A percentile compares a stretch with the other conserved stretches of the same genome.
Conservation (phyloP, 2,888 invertebrate species). For the Cheiracanthium punctorium region DNA sequence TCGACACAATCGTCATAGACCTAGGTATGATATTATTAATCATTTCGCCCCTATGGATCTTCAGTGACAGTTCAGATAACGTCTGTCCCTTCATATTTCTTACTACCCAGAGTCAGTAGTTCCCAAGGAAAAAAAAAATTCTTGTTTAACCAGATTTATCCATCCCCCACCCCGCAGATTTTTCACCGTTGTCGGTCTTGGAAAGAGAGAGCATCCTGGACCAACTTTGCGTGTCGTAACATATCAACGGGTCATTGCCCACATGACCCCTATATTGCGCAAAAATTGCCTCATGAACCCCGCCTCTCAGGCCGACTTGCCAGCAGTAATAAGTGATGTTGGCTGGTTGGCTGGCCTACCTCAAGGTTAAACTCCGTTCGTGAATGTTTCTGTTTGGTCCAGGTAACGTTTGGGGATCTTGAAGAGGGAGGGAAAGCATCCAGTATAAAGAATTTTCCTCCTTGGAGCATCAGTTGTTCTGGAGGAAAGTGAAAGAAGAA, state of each 20-base stretch:
- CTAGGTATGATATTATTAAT: not conserved
- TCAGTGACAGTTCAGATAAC: not conserved
- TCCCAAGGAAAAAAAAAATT: not conserved
- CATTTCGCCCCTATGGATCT: not conserved
- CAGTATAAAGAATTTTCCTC: too few species aligned
- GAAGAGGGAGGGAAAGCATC: not conserved
- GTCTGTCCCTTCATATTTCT: not conserved
- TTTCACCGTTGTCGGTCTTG: not conserved
- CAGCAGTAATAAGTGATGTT: conserved; percentile 36
- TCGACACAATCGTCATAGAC: too few species aligned
- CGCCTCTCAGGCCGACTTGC: not conserved
- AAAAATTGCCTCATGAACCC: conserved; percentile 26
- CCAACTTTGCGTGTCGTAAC: conserved; percentile 53
- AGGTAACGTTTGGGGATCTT: not conserved
- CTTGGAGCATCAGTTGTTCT: too few species aligned
- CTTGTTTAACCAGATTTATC: conserved; percentile 1
- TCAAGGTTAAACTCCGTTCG: not conserved
- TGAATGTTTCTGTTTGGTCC: not conserved
- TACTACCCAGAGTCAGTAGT: not conserved
- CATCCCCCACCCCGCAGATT: not conserved
- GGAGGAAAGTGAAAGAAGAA: not conserved
- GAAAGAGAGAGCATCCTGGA: conserved; percentile 12
- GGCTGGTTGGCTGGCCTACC: not conserved
- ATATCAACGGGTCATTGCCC: conserved; percentile 60
- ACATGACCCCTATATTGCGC: conserved; percentile 59